phyloP scores from a whole-genome alignment of 2,113 vertebrate species.

The Alethe diademata region DNA sequence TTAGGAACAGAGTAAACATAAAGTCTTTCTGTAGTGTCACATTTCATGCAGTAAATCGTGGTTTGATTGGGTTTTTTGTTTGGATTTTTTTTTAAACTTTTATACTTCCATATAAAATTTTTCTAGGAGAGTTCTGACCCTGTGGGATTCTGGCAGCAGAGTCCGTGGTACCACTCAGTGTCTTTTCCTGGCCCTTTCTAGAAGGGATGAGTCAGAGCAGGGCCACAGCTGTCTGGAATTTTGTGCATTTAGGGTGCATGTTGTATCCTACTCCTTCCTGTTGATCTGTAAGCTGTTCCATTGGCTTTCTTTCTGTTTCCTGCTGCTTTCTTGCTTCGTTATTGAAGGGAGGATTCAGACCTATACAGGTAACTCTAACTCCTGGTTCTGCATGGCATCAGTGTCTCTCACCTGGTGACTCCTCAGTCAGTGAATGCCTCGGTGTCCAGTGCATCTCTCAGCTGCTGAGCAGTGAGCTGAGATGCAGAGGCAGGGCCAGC shows the following conservation, averaged over 20 bases:
- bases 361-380: constrained; percentile 83
- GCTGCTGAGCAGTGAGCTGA: background rate
- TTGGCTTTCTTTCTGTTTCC: constrained; percentile 96
- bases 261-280: constrained; percentile 63
- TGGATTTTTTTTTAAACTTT: background rate
- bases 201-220: background rate
- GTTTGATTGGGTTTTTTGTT: background rate
- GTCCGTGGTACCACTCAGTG: background rate
- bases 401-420: constrained; percentile 31
- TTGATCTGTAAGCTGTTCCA: constrained; percentile 86
- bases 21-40: background rate
- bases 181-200: constrained; percentile 17
- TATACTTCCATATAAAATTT: background rate
- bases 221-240: constrained; percentile 1
- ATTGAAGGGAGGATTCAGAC: constrained; percentile 99
- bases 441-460: background rate
- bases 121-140: background rate
- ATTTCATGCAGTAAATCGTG: background rate
- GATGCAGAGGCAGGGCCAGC: background rate
- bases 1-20: background rate
- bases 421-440: background rate
- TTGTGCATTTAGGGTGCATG: constrained; percentile 72
- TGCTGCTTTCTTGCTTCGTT: constrained; percentile 89
- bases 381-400: constrained; percentile 78
- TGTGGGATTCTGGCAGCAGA: background rate